Evolutionary conservation across 2,797 vertebrate genomes (phyloP), one percentile per base, ranked within the genome.

Genomic region (Momotus momota): DNA sequence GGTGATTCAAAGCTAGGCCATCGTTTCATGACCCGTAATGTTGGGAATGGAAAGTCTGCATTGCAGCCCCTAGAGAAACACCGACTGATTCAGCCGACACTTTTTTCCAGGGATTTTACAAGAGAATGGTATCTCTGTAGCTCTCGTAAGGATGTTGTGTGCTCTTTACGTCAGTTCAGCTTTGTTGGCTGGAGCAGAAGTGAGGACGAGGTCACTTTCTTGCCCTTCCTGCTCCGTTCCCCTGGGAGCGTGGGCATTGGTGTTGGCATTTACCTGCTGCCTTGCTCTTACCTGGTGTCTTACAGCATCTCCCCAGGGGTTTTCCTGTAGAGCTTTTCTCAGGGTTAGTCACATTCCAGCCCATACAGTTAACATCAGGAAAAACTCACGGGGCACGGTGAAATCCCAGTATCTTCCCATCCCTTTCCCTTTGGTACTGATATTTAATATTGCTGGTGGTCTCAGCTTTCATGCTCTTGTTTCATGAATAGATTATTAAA

Each of bases 201-300:
- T 6, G 54, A 91, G 65, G 62, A 62, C 49, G 70, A 87, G 61
- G 82, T 94, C 69, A 62, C 3, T 4, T 45, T 85, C 58, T 29
- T 81, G 65, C 38, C 46, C 58, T 54, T 73, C 33, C 41, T 74
- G 7, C 82, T 74, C 41, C 41, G 41, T 69, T 69, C 58, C 62
- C 7, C 12, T 1, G 3, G 61, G 38, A 70, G 9, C 0, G 0
- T 1, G 7, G 46, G 29, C 45, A 26, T 0, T 21, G 48, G 48
- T 31, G 67, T 77, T 45, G 62, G 33, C 54, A 69, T 2, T 48
- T 33, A 12, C 65, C 67, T 10, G 85, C 67, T 10, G 82, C 46
- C 43, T 57, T 27, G 65, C 69, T 67, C 25, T 66, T 83, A 71
- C 60, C 77, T 52, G 26, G 23, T 35, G 23, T 57, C 58, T 31